These are phyloP conservation scores for Entomobrya multifasciata DNA, from an alignment of 2,888 invertebrate species.

Conservation along the genomic window DNA sequence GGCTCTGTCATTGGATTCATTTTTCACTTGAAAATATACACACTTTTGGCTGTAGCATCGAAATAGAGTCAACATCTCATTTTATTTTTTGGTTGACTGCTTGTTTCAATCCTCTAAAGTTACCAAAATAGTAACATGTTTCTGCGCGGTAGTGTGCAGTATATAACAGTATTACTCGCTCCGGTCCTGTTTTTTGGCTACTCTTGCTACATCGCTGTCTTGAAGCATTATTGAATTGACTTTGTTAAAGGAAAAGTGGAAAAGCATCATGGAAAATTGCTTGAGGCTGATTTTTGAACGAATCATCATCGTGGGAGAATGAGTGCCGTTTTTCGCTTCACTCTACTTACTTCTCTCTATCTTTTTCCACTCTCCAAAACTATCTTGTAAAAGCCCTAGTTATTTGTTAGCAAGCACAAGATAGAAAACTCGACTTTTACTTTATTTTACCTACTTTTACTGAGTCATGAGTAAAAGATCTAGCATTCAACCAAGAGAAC, in stretches of 20 bases:
- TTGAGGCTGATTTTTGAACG: slow-evolving; percentile 55
- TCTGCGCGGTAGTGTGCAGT: too few species aligned
- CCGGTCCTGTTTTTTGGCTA: background rate
- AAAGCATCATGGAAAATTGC: slow-evolving; percentile 55
- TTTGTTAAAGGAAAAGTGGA: slow-evolving; percentile 33
- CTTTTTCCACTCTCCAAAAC: background rate
- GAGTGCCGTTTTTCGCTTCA: background rate
- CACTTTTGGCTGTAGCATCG: too few species aligned
- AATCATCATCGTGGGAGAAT: background rate
- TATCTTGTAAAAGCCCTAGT: slow-evolving; percentile 1
- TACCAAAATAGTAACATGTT: too few species aligned
- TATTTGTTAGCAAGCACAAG: slow-evolving; percentile 43
- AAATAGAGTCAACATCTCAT: too few species aligned
- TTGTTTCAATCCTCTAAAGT: too few species aligned
- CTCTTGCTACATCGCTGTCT: background rate
- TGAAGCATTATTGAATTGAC: slow-evolving; percentile 32
- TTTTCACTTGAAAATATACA: too few species aligned
- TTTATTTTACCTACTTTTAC: slow-evolving; percentile 59
- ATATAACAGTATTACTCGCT: background rate
- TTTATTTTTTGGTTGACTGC: too few species aligned
- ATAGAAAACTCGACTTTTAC: slow-evolving; percentile 21
- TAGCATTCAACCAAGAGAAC: background rate
- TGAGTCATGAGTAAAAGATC: background rate
- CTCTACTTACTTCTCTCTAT: slow-evolving; percentile 11
- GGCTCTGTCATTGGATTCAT: too few species aligned